A percentile compares a stretch with the other conserved stretches of the same genome.
These are phyloP conservation scores for Dendroctonus ponderosae DNA, from an alignment of 1,140 invertebrate species.

Conservation along the genomic window DNA sequence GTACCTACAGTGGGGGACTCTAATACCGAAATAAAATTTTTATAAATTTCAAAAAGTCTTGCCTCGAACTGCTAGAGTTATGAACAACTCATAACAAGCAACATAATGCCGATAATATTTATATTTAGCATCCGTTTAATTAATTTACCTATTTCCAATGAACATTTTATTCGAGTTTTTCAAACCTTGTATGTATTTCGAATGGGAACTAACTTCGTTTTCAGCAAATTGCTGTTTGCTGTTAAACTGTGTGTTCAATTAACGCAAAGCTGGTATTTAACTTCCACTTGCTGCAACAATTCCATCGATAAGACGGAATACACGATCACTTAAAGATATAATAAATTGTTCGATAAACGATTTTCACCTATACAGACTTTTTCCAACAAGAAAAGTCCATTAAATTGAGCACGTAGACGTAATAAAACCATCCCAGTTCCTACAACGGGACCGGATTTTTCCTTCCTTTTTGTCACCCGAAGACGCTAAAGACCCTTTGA, in stretches of 20 bases:
- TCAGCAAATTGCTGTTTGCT: too few relatives aligned
- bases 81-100: too few relatives aligned
- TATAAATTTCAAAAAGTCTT: too few relatives aligned
- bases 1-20: too few relatives aligned
- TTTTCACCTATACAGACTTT: slow-evolving; percentile 46
- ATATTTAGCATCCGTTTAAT: too few relatives aligned
- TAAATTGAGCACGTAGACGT: slow-evolving; percentile 47
- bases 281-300: not conserved
- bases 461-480: slow-evolving; percentile 42
- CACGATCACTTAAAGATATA: slow-evolving; percentile 34
- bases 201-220: too few relatives aligned
- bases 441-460: slow-evolving; percentile 30
- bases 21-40: too few relatives aligned
- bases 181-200: too few relatives aligned
- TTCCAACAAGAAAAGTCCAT: slow-evolving; percentile 47
- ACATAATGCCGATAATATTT: too few relatives aligned
- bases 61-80: too few relatives aligned
- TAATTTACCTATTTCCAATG: too few relatives aligned
- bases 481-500: slow-evolving; percentile 46
- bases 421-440: slow-evolving; percentile 45
- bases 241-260: not conserved
- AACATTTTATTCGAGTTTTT: too few relatives aligned
- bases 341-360: slow-evolving; percentile 43
- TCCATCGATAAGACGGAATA: slow-evolving; percentile 10
- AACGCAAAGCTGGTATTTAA: not conserved